Base-by-base conservation (phyloP, 1,140 invertebrate species). In the Scaptomyza graminum region DNA sequence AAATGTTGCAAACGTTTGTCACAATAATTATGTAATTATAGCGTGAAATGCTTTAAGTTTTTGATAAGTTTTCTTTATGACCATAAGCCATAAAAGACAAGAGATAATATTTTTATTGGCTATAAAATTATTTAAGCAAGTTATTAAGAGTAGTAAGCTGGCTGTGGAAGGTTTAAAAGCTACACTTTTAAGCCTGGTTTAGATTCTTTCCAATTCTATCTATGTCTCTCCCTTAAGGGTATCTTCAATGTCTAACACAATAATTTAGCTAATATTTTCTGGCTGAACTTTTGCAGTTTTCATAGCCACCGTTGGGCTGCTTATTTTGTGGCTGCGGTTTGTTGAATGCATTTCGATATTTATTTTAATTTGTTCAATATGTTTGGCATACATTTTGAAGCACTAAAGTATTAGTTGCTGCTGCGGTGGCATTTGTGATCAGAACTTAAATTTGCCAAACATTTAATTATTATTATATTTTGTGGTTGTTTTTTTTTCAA, bases 311-410 rank as follows among this genome's bases (percentile, higher is more conserved):
- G 65, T 52, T 73, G 73, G 61, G 61, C 80, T 57, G 80, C 55
- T 74, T 75, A 71, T 81, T 62, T 64, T 81, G 77, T 52, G 82
- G 77, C 56, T 51, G 63, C 37, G 82, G 77, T 62, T 70, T 74
- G 47, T 47, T 46, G 47, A 59, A 69, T 62, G 52, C 18, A 60
- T 50, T 34, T 79, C 15, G 37, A 67, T n/a, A 80, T 82, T 82
- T 65, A 68, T 62, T 62, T 43, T 51, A 50, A 22, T 16, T 31
- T 50, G 31, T 25, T 25, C 49, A 64, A 69, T 64, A 60, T 55
- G 55, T 51, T 46, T 52, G 15, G 46, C 51, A 41, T 16, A 37
- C 16, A 65, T 64, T 57, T 57, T 54, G 5, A 54, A 51, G 15
- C 51, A 44, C 44, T 69, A 31, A 13, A 62, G 41, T 13, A 18